Evolutionary conservation across 2,113 vertebrate species (phyloP).

Genomic region (Turdus rufiventris): DNA sequence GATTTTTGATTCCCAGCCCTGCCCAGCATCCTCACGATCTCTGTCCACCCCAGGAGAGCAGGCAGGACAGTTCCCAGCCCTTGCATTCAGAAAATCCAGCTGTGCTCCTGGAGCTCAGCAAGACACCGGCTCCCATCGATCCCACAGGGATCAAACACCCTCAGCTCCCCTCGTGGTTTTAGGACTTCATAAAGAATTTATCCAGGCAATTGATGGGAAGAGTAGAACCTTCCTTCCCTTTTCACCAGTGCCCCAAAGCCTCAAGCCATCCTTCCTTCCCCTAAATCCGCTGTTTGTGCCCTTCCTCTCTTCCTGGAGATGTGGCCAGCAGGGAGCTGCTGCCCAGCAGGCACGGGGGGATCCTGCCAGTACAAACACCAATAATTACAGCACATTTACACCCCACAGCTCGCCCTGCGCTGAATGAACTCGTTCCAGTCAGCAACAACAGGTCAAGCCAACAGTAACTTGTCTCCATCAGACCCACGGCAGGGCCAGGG

Average conservation of each 20-base stretch:
- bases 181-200: too few species aligned
- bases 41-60: not conserved
- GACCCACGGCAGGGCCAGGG: not conserved
- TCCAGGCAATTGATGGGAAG: not conserved
- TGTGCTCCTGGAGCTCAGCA: not conserved
- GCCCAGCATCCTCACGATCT: not conserved
- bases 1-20: not conserved
- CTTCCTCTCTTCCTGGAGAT: not conserved
- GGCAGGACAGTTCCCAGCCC: not conserved
- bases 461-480: not conserved
- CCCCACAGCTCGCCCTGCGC: not conserved
- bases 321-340: not conserved
- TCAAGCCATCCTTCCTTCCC: not conserved
- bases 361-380: not conserved
- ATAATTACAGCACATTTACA: not conserved
- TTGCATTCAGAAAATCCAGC: not conserved
- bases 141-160: not conserved
- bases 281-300: not conserved
- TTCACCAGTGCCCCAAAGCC: not conserved
- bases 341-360: not conserved
- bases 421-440: not conserved
- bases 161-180: rapidly evolving
- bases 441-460: not conserved
- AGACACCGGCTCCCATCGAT: not conserved
- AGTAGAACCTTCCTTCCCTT: not conserved